phyloP scores from a whole-genome alignment of 2,113 vertebrate species.

The Mustelus asterias region DNA sequence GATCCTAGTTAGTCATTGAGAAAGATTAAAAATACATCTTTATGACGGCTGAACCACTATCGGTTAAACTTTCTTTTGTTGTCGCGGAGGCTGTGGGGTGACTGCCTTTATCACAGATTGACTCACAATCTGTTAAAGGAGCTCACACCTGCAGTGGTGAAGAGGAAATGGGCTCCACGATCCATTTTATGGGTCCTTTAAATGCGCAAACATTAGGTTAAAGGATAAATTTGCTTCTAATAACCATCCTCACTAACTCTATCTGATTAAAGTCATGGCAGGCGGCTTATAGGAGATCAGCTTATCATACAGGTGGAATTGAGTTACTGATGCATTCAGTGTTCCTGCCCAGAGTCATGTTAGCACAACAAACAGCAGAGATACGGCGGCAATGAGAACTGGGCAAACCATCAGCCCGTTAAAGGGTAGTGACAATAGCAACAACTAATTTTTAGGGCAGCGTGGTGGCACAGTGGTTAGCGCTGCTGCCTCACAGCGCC shows the following conservation, averaged over 20 bases:
- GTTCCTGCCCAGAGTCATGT: neutral
- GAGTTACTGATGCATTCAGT: neutral
- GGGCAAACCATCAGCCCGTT: neutral
- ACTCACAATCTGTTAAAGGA: neutral
- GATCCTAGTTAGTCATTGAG: slow-evolving; percentile 27
- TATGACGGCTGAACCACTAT: neutral
- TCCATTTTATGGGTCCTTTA: neutral
- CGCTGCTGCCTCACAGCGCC: too few relatives aligned
- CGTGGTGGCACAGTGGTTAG: too few relatives aligned
- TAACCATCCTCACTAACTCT: neutral
- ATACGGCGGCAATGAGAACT: neutral
- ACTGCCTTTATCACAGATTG: neutral
- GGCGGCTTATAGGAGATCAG: neutral
- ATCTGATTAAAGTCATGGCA: neutral
- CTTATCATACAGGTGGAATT: neutral
- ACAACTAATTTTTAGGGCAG: neutral
- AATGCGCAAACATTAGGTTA: neutral
- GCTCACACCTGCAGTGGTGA: neutral
- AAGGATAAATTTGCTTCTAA: neutral
- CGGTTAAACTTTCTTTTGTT: slow-evolving; percentile 13
- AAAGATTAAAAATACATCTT: slow-evolving; percentile 15
- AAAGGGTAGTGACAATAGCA: neutral
- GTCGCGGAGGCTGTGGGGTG: neutral
- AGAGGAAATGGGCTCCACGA: neutral
- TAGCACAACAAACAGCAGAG: neutral